Evolutionary conservation across 2,113 vertebrate species (phyloP).

Genomic region (Apodemus sylvaticus): DNA sequence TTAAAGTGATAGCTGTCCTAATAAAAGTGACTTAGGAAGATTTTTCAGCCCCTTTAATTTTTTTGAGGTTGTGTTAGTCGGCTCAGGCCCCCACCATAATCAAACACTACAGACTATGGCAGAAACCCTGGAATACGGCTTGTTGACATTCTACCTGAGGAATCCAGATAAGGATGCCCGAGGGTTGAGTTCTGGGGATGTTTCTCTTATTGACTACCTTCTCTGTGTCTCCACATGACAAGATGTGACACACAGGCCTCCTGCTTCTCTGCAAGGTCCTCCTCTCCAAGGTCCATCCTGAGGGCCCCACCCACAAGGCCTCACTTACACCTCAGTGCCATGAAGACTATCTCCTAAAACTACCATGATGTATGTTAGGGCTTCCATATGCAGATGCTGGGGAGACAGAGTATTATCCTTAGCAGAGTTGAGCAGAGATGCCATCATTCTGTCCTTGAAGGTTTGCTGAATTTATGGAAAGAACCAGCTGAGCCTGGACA

Average conservation of each 20-base stretch:
- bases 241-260: too few species aligned
- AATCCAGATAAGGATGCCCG: neutral
- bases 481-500: neutral
- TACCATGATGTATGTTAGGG: neutral
- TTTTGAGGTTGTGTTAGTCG: neutral
- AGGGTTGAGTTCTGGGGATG: neutral
- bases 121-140: neutral
- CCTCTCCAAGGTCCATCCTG: neutral
- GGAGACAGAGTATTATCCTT: neutral
- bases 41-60: neutral
- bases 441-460: neutral
- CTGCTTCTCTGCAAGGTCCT: neutral
- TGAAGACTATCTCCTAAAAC: neutral
- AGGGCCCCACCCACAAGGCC: neutral
- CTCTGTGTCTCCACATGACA: neutral
- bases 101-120: neutral
- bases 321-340: neutral
- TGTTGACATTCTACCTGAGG: neutral
- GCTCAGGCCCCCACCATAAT: neutral
- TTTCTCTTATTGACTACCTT: neutral
- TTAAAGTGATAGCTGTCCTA: neutral
- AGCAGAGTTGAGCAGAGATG: neutral
- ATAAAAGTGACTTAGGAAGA: neutral
- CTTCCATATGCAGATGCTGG: neutral
- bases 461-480: neutral